Evolutionary conservation across 2,113 vertebrate genomes (phyloP), one percentile per base, ranked within the genome.

Genomic region (Hippopotamus amphibius): DNA sequence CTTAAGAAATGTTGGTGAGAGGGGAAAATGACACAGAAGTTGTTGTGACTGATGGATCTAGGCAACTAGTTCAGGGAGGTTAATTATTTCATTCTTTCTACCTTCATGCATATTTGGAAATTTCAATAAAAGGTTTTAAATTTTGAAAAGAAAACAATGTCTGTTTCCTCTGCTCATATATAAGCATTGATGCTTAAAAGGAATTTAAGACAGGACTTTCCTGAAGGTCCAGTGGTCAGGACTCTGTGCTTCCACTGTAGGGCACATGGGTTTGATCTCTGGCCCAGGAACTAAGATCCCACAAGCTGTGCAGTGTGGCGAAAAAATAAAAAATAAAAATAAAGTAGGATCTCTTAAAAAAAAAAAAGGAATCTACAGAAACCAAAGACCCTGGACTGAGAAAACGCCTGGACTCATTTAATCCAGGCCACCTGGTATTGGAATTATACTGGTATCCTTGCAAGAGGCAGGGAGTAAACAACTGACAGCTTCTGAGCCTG

Each of bases 401-500:
- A 6, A 7, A 22, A 24, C 16, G 30, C 4, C 24, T 43, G 19
- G 11, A 5, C 16, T 26, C 48, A 4, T 4, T 37, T 12, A 30
- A 17, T 6, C 17, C 41, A 16, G 61, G 11, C 57, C 4, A 7
- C 17, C 33, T 24, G 10, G 21, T 33, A 22, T 0, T 5, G 50
- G 80, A 59, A 33, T 28, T 26, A 14, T 0, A 3, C 55, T 13
- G 4, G 1, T 0, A 12, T 10, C 8, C 48, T 46, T 37, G 17
- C 37, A 90, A 28, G 59, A 84, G 3, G 4, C 9, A 76, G 16
- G 65, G 7, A 8, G 12, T 2, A 46, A 24, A 30, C 41, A 16
- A 0, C 37, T 2, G 22, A 37, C 16, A 41, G 65, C 13, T 33
- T 50, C 33, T 19, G 1, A 46, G 22, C 30, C 79, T 48, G 48